Evolutionary conservation across 2,888 invertebrate species (phyloP).

Genomic region (Drosophila picticornis): DNA sequence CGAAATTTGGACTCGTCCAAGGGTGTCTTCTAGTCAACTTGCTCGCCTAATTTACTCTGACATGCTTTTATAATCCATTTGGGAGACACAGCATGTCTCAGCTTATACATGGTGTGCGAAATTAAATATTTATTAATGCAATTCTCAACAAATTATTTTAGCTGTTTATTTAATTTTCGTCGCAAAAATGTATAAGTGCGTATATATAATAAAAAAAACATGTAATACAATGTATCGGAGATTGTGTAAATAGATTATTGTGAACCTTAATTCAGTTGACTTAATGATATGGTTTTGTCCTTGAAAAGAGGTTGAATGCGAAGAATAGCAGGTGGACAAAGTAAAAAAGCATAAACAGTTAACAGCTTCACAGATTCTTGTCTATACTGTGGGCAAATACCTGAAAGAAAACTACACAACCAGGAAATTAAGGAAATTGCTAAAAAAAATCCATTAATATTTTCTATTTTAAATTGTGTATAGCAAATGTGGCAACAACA

Average conservation of each 20-base stretch:
- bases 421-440: conserved; percentile 44
- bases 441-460: conserved; percentile 37
- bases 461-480: conserved; percentile 18
- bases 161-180: conserved; percentile 29
- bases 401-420: conserved; percentile 1
- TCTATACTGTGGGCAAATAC: not conserved
- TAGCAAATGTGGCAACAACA: conserved; percentile 28
- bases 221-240: not conserved
- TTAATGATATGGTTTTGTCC: not conserved
- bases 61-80: conserved; percentile 13
- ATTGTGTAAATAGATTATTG: conserved; percentile 7
- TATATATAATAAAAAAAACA: not conserved
- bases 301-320: not conserved
- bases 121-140: conserved; percentile 49
- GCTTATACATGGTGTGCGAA: conserved; percentile 3
- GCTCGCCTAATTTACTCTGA: not conserved
- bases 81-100: not conserved
- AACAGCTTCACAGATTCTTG: conserved; percentile 3
- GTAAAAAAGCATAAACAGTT: not conserved
- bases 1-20: not conserved
- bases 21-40: not conserved
- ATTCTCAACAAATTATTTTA: conserved; percentile 38
- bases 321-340: conserved; percentile 4
- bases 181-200: not conserved
- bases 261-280: conserved; percentile 3